Evolutionary conservation across 1,140 invertebrate genomes (phyloP), one percentile per base, ranked within the genome.

Genomic region (Drosophila leontia): DNA sequence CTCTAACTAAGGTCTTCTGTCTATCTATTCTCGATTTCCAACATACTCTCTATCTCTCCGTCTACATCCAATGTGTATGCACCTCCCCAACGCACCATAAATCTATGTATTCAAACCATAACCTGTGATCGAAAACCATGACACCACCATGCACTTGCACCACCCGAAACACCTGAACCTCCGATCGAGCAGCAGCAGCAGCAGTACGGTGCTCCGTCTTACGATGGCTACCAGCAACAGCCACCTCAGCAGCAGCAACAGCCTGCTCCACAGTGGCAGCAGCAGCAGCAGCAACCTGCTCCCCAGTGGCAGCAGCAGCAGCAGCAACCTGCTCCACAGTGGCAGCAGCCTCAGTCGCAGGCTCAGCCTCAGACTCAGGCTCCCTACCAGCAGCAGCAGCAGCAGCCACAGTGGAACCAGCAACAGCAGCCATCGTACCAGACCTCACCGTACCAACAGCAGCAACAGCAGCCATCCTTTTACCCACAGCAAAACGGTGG

Each of bases 181-280:
- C 50, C 90, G 90, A 75, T 72, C 80, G 72, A 91, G 44, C 91
- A 93, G 70, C 91, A 93, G 71, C 90, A 92, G 77, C 80, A 79
- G 65, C 91, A 92, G 77, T 82, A 87, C 68, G 72, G 83, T 83
- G 84, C 79, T 32, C 76, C 90, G 41, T 71, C 81, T n/a, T 62
- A 84, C 61, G 80, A 80, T 75, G 78, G 74, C 70, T 82, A 79
- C 57, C 82, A 88, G 35, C 82, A 79, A 39, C 75, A 86, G 56
- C 78, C 84, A 60, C 77, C 50, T 17, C 55, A 79, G 23, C 72
- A 92, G 74, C 60, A 69, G 29, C 70, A 75, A 56, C 62, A 80
- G 15, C 65, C 65, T 60, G 62, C 55, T 15, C 70, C 82, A 48
- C 91, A 85, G 37, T 81, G 64, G 64, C 70, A 79, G 23, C 72